Base-by-base conservation (phyloP, 2,888 invertebrate genomes). In the Athalia cordata region DNA sequence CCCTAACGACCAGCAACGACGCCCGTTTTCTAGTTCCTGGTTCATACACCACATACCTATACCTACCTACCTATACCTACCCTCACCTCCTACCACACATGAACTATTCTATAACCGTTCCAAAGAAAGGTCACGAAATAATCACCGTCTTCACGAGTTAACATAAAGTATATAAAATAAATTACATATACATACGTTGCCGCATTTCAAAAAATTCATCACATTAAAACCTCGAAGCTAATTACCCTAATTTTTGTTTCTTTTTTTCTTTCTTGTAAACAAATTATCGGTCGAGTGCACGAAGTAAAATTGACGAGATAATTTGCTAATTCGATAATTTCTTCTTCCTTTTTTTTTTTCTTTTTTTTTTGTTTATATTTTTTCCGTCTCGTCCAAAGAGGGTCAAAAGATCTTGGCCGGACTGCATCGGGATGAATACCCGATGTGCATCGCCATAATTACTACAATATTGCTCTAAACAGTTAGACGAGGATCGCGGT, bases 21-120 rank as follows among this genome's bases (percentile, higher is more conserved):
- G 72, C 72, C 77, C 77, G 7, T 11, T 9, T 47, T 50, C 77
- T 78, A 86, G 87, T 87, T 88, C 87, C 88, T 86, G 86, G 88
- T 87, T 87, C 87, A 87, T 86, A 86, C 87, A 29, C 29, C 29
- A 29, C 29, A 29, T 29, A 29, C 29, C 29, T 29, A 29, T 29
- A 29, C 29, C 29, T 29, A 29, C 29, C 29, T 29, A 29, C 29
- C 29, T n/a, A n/a, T n/a, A n/a, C n/a, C 88, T 84, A 81, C 75
- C 84, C 83, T 79, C 81, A 79, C 70, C 59, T 61, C 43, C 11
- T 11, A n/a, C 13, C 59, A 45, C 7, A 43, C 70, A 59, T 43
- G n/a, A 50, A 52, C 29, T 52, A 29, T 29, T 29, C 29, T 29
- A 29, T 29, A 52, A 52, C 52, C 52, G 52, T 29, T 29, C 29